Evolutionary conservation across 2,888 invertebrate species (phyloP).

Genomic region (Acanthosepion lycidas): DNA sequence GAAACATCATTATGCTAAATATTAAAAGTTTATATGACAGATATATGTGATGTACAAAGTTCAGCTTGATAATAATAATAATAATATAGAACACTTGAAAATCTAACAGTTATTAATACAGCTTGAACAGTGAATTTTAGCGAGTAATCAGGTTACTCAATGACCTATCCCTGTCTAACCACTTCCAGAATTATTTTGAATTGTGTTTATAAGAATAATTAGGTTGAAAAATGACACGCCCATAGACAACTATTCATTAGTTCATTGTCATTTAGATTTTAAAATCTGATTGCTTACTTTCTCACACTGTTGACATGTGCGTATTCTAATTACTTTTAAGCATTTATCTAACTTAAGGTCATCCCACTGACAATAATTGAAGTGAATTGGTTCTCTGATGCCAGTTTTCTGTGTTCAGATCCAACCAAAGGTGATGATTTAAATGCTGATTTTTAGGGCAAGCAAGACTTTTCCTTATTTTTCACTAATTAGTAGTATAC

Average conservation of each 20-base stretch:
- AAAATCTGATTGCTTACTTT: background rate
- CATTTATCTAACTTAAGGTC: background rate
- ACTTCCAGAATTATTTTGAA: constrained; percentile 20
- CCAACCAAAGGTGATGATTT: too few relatives aligned
- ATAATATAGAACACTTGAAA: background rate
- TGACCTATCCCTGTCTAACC: background rate
- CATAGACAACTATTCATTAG: background rate
- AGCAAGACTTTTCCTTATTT: too few relatives aligned
- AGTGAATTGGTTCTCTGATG: background rate
- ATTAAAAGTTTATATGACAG: background rate
- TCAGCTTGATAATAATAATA: background rate
- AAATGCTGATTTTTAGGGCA: too few relatives aligned
- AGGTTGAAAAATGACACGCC: background rate
- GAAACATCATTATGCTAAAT: too few relatives aligned
- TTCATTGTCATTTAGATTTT: constrained; percentile 22
- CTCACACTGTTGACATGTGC: background rate
- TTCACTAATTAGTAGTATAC: too few relatives aligned
- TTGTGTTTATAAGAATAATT: constrained; percentile 20
- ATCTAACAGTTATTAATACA: background rate
- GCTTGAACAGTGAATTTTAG: background rate
- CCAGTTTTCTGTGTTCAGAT: background rate
- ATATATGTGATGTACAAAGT: background rate
- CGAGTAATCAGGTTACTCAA: background rate
- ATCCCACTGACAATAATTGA: background rate
- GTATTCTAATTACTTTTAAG: background rate